These are phyloP conservation scores for Cantharis rustica DNA, from an alignment of 2,888 invertebrate species.

Conservation along the genomic window DNA sequence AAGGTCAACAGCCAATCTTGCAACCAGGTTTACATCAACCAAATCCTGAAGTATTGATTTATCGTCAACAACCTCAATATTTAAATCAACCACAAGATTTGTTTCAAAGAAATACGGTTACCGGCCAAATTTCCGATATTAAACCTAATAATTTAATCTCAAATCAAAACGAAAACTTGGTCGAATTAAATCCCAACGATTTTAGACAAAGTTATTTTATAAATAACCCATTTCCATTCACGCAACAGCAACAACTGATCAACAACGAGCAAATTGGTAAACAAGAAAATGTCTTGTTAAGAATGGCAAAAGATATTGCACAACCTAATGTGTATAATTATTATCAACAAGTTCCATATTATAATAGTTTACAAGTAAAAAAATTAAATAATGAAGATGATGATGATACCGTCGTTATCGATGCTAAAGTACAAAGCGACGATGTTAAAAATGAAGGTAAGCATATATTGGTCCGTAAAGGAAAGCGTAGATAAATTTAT, in stretches of 20 bases:
- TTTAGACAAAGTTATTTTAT: slow-evolving; percentile 20
- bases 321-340: background rate
- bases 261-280: background rate
- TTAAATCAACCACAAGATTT: slow-evolving; percentile 30
- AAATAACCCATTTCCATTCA: background rate
- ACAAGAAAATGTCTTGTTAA: background rate
- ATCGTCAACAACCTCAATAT: slow-evolving; percentile 19
- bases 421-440: slow-evolving; percentile 55
- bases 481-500: background rate
- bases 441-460: slow-evolving; percentile 37
- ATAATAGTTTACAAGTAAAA: background rate
- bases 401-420: slow-evolving; percentile 58
- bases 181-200: slow-evolving; percentile 34
- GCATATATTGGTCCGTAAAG: background rate
- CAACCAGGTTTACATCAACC: slow-evolving; percentile 2
- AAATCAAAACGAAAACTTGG: slow-evolving; percentile 33
- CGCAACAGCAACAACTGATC: background rate
- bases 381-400: slow-evolving; percentile 46
- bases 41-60: slow-evolving; percentile 7
- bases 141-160: slow-evolving; percentile 6
- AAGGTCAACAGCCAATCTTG: background rate
- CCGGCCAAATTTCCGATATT: slow-evolving; percentile 34
- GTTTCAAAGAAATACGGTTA: slow-evolving; percentile 37
- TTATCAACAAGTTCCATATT: background rate
- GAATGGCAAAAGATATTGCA: background rate